These are phyloP conservation scores for Drosophila triauraria DNA, from an alignment of 1,140 invertebrate genomes.

Conservation along the genomic window DNA sequence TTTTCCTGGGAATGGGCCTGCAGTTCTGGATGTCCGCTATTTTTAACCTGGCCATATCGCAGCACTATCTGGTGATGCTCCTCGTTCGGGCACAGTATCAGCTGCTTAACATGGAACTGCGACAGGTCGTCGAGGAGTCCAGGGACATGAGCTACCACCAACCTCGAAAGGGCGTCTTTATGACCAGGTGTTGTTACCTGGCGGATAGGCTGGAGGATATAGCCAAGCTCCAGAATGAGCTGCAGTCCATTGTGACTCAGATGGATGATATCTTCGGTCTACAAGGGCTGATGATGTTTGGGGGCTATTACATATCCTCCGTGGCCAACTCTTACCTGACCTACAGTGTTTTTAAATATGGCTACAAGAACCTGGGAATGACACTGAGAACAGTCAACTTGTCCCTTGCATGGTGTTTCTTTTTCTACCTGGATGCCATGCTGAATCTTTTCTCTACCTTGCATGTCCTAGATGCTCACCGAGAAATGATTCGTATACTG, in stretches of 20 bases:
- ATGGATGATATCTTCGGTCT: not conserved
- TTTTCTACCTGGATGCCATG: conserved; percentile 22
- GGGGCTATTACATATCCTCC: conserved; percentile 11
- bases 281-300: conserved; percentile 17
- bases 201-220: conserved; percentile 32
- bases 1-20: not conserved
- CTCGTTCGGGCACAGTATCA: conserved; percentile 18
- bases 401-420: not conserved
- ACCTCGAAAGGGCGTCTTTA: conserved; percentile 1
- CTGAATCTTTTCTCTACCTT: not conserved
- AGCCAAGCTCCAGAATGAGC: conserved; percentile 7
- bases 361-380: not conserved
- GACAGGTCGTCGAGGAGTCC: conserved; percentile 9
- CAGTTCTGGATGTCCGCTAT: not conserved
- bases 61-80: conserved; percentile 15
- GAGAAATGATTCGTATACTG: conserved; percentile 4
- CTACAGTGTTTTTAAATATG: conserved; percentile 8
- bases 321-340: conserved; percentile 7
- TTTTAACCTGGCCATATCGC: conserved; percentile 13
- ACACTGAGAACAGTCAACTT: not conserved
- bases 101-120: conserved; percentile 20
- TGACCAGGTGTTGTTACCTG: conserved; percentile 35
- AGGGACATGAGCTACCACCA: not conserved
- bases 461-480: conserved; percentile 8
- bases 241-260: not conserved